Percentiles rank a stretch among this genome's conserved stretches.
phyloP scores from a whole-genome alignment of 2,797 vertebrate species.

The Margarornis squamiger region DNA sequence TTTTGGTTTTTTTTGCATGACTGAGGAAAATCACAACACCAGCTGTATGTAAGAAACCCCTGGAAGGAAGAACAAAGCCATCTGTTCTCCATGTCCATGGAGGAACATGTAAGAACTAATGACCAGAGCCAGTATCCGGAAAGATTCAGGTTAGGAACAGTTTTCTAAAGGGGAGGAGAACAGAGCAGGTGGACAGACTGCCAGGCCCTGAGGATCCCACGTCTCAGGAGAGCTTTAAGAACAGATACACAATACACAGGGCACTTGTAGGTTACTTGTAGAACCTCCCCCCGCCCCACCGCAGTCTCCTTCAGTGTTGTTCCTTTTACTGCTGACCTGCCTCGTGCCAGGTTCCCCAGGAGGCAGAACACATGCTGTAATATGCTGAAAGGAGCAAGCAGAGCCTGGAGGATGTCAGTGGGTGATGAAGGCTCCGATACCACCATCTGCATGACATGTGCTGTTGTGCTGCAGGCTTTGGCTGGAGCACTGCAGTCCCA shows the following conservation, averaged over 20 bases:
- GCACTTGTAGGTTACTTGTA: neutral
- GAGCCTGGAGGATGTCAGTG: neutral
- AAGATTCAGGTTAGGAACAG: neutral
- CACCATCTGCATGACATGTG: constrained; percentile 8
- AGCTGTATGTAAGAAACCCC: neutral
- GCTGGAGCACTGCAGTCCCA: neutral
- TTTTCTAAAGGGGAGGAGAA: neutral
- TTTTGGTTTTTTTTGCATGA: neutral
- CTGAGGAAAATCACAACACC: neutral
- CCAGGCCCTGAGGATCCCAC: neutral
- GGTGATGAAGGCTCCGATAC: neutral
- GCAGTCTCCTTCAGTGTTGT: neutral
- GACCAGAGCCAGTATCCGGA: neutral
- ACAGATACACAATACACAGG: neutral
- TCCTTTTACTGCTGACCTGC: neutral
- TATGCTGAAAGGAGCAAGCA: neutral
- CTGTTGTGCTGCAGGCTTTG: constrained; percentile 22
- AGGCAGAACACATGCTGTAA: neutral
- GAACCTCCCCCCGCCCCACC: neutral
- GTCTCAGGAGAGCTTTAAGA: neutral
- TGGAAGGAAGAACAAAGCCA: neutral
- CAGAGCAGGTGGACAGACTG: neutral
- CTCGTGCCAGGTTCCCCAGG: neutral
- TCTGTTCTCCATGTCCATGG: neutral
- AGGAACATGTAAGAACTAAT: neutral